Evolutionary conservation across 1,140 invertebrate species (phyloP).

Genomic region (Drosophila leontia): DNA sequence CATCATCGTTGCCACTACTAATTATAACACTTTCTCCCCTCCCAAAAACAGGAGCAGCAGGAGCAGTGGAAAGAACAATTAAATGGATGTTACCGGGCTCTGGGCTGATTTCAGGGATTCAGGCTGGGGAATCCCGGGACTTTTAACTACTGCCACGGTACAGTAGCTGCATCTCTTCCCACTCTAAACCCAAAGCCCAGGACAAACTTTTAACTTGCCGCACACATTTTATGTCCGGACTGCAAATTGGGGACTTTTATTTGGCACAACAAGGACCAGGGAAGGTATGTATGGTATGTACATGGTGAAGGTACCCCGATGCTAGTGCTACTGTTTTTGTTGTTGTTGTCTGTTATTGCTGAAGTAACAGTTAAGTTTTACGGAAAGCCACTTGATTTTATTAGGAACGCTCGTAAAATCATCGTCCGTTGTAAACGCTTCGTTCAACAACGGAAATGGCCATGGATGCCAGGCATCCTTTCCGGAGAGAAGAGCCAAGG

Average conservation of each 20-base stretch:
- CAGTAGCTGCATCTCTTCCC: neutral
- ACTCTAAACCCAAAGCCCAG: neutral
- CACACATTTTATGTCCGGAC: conserved; percentile 56
- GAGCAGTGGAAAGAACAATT: conserved; percentile 42
- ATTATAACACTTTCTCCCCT: conserved; percentile 66
- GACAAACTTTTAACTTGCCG: conserved; percentile 54
- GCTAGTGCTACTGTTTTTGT: neutral
- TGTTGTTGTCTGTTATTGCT: conserved; percentile 28
- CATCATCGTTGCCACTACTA: conserved; percentile 60
- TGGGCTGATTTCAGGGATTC: neutral
- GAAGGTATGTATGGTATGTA: neutral
- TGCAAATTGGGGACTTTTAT: conserved; percentile 76
- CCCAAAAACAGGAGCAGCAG: neutral
- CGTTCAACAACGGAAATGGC: conserved; percentile 48
- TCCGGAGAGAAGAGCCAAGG: neutral
- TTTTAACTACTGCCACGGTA: conserved; percentile 25
- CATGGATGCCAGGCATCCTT: conserved; percentile 1
- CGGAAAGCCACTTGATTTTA: conserved; percentile 79
- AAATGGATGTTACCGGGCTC: conserved; percentile 40
- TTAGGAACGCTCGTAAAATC: conserved; percentile 72
- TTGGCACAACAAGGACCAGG: conserved; percentile 56
- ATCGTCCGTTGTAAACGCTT: conserved; percentile 58
- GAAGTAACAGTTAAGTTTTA: conserved; percentile 76
- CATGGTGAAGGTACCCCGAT: conserved; percentile 25
- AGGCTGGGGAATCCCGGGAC: neutral